phyloP scores from a whole-genome alignment of 2,113 vertebrate species.

The Psittacula cyanocephala region DNA sequence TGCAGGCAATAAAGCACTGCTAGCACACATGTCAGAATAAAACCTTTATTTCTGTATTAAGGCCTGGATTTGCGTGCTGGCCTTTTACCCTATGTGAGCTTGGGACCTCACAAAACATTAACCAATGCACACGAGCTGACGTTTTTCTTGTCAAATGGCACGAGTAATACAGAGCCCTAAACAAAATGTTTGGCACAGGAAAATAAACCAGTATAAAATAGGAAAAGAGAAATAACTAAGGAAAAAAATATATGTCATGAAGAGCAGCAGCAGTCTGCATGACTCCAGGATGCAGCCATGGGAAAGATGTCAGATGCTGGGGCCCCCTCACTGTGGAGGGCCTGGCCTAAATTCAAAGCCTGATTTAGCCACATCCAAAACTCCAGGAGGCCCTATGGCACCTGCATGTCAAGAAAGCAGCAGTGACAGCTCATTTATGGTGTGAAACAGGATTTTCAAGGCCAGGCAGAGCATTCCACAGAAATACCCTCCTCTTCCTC shows the following conservation, averaged over 20 bases:
- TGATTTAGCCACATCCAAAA: not conserved
- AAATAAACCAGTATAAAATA: not conserved
- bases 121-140: accelerated
- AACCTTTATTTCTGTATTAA: not conserved
- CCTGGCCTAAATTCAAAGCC: not conserved
- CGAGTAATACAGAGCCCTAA: not conserved
- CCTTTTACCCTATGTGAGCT: not conserved
- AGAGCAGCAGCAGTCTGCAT: not conserved
- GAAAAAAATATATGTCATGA: accelerated
- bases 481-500: not conserved
- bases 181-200: accelerated
- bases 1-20: not conserved
- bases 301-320: not conserved
- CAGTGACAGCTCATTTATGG: accelerated
- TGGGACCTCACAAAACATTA: not conserved
- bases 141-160: not conserved
- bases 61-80: not conserved
- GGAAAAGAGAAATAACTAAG: not conserved
- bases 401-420: not conserved
- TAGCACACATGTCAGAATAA: not conserved
- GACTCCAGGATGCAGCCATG: not conserved
- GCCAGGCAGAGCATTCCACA: accelerated
- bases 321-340: accelerated
- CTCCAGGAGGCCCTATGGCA: not conserved
- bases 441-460: not conserved